These are phyloP conservation scores for Nycteola revayana DNA, from an alignment of 2,888 invertebrate genomes.

Conservation along the genomic window DNA sequence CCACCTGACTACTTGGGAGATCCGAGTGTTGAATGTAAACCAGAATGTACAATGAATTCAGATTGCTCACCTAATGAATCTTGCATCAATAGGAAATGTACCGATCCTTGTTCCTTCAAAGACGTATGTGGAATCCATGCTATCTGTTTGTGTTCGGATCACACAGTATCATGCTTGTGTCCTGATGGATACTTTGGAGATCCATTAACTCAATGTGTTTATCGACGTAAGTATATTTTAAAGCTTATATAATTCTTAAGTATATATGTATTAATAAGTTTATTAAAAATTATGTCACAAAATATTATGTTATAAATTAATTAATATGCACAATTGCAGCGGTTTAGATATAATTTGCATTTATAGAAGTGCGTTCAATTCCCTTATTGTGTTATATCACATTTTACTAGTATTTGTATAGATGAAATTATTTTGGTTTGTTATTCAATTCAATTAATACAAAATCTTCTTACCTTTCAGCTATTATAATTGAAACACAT, in stretches of 20 bases:
- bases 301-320: too few species aligned
- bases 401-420: too few species aligned
- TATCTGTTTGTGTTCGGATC: constrained; percentile 89
- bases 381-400: too few species aligned
- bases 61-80: constrained; percentile 89
- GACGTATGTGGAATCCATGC: constrained; percentile 91
- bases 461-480: constrained; percentile 46
- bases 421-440: too few species aligned
- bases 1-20: constrained; percentile 89
- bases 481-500: constrained; percentile 75
- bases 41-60: constrained; percentile 91
- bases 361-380: too few species aligned
- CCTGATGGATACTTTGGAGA: constrained; percentile 90
- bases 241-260: too few species aligned
- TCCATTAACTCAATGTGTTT: constrained; percentile 88
- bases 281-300: too few species aligned
- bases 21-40: constrained; percentile 88
- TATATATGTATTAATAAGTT: too few species aligned
- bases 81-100: constrained; percentile 88
- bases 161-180: constrained; percentile 92
- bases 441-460: too few species aligned
- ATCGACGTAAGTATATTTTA: constrained; percentile 64
- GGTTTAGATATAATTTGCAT: too few species aligned
- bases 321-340: too few species aligned
- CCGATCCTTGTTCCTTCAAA: constrained; percentile 86